Conservation (phyloP, 2,797 vertebrate species). For the Coreius guichenoti region DNA sequence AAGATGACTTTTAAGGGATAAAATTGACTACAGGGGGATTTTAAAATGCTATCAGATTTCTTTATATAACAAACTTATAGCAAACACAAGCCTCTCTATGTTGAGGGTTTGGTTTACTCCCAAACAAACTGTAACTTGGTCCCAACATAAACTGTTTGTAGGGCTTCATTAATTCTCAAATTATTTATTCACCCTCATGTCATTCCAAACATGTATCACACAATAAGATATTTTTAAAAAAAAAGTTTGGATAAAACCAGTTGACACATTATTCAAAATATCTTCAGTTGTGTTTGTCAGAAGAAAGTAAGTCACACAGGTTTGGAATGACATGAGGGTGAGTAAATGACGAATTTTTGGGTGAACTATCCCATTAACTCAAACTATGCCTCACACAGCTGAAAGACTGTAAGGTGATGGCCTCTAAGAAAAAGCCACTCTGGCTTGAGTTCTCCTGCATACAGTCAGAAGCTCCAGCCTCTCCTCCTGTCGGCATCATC, state of each 20-base stretch:
- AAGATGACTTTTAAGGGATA: too few relatives aligned
- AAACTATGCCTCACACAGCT: slow-evolving; percentile 64
- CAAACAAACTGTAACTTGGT: not conserved
- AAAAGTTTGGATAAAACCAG: not conserved
- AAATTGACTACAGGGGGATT: too few relatives aligned
- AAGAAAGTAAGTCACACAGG: not conserved
- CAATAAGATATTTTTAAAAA: not conserved
- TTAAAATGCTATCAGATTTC: not conserved
- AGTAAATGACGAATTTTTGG: not conserved
- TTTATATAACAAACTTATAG: not conserved
- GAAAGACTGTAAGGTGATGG: slow-evolving; percentile 82
- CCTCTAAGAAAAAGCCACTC: slow-evolving; percentile 84
- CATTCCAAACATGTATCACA: not conserved
- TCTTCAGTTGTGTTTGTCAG: not conserved
- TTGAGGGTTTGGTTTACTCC: not conserved
- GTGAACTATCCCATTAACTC: not conserved
- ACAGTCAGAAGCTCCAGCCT: slow-evolving; percentile 66
- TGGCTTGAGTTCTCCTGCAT: slow-evolving; percentile 82
- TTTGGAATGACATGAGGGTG: not conserved
- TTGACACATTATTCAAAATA: not conserved
- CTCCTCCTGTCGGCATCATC: slow-evolving; percentile 77
- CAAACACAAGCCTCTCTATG: not conserved
- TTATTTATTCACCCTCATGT: not conserved
- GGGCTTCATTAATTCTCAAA: not conserved
- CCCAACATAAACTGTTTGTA: not conserved